Percentiles rank a stretch among this genome's conserved stretches.
phyloP scores from a whole-genome alignment of 1,140 invertebrate species.

The Drosophila miranda region DNA sequence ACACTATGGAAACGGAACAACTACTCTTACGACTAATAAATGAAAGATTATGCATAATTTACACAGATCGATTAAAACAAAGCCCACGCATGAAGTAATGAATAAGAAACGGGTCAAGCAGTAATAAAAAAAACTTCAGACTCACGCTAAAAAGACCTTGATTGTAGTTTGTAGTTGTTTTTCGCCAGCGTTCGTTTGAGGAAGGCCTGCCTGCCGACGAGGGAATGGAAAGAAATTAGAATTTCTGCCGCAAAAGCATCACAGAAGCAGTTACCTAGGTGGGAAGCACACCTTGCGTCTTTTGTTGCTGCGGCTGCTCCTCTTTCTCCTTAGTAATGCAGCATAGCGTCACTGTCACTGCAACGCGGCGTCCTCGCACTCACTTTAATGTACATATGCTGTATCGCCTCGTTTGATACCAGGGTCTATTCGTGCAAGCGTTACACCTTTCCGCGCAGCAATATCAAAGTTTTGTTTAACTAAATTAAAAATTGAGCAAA shows the following conservation, averaged over 20 bases:
- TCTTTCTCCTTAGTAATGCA: constrained; percentile 47
- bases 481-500: constrained; percentile 60
- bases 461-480: constrained; percentile 26
- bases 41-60: constrained; percentile 37
- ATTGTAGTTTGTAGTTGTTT: constrained; percentile 26
- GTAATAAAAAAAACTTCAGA: constrained; percentile 40
- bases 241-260: constrained; percentile 22
- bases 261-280: constrained; percentile 21
- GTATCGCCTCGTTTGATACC: not conserved
- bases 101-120: constrained; percentile 34
- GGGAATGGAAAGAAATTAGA: constrained; percentile 21
- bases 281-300: constrained; percentile 16
- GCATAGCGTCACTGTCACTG: constrained; percentile 62
- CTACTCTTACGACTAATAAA: constrained; percentile 41
- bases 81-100: constrained; percentile 12
- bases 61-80: constrained; percentile 38
- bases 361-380: constrained; percentile 59
- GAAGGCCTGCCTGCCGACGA: constrained; percentile 28
- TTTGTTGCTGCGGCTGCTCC: constrained; percentile 28
- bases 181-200: constrained; percentile 6
- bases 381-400: not conserved
- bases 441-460: constrained; percentile 12
- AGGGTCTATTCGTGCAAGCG: not conserved
- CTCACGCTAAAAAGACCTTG: constrained; percentile 37
- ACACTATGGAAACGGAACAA: not conserved